Percentiles rank a stretch among this genome's conserved stretches.
phyloP scores from a whole-genome alignment of 2,888 invertebrate species.

The Gandaritis pyraliata region DNA sequence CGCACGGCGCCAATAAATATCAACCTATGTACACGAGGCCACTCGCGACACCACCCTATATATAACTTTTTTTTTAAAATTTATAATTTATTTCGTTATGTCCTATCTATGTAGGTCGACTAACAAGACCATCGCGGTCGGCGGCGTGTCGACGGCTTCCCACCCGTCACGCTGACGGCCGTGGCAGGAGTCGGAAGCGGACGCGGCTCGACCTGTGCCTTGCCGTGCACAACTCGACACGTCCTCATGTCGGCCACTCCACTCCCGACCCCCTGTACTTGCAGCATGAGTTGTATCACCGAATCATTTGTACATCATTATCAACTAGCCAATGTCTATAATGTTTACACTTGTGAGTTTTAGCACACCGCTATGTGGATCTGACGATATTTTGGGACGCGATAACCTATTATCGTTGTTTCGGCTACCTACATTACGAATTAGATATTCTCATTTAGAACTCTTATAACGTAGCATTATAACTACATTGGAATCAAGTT shows the following conservation, averaged over 20 bases:
- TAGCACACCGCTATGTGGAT: slow-evolving; percentile 31
- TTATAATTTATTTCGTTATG: slow-evolving; percentile 83
- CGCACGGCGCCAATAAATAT: slow-evolving; percentile 79
- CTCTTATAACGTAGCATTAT: slow-evolving; percentile 9
- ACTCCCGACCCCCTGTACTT: slow-evolving; percentile 31
- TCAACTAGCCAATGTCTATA: slow-evolving; percentile 39
- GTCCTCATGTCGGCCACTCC: slow-evolving; percentile 23
- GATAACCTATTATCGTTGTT: slow-evolving; percentile 23
- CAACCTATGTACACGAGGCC: slow-evolving; percentile 80
- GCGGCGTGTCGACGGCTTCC: slow-evolving; percentile 21
- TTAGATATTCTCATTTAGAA: slow-evolving; percentile 11
- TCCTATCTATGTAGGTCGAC: slow-evolving; percentile 81
- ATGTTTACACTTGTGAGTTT: slow-evolving; percentile 25
- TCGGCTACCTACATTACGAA: slow-evolving; percentile 19
- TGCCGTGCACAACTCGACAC: slow-evolving; percentile 9
- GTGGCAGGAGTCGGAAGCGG: slow-evolving; percentile 17
- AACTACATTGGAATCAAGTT: slow-evolving; percentile 20
- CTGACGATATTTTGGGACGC: slow-evolving; percentile 36
- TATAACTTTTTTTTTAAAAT: slow-evolving; percentile 77
- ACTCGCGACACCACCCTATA: slow-evolving; percentile 73
- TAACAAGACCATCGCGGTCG: slow-evolving; percentile 42
- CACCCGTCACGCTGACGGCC: slow-evolving; percentile 15
- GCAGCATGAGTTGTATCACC: slow-evolving; percentile 39
- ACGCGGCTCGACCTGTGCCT: neutral
- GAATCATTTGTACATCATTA: slow-evolving; percentile 41